Conservation (phyloP, 1,140 invertebrate genomes). For the Drosophila trapezifrons region DNA sequence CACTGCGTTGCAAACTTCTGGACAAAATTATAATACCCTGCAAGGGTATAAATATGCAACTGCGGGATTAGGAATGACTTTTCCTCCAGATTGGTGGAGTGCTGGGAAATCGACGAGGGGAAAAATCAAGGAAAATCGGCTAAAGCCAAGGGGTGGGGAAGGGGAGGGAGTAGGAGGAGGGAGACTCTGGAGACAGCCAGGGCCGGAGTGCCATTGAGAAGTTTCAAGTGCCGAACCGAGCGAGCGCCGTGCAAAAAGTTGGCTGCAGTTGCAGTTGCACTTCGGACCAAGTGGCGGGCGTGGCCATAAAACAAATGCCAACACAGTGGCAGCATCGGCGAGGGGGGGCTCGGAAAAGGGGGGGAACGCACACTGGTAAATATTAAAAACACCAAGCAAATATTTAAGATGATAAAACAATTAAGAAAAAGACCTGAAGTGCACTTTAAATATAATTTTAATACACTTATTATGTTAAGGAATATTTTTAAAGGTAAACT, state of each 20-base stretch:
- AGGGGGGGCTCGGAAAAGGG: neutral
- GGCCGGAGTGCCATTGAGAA: slow-evolving; percentile 74
- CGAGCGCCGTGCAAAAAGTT: slow-evolving; percentile 70
- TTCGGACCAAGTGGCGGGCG: slow-evolving; percentile 71
- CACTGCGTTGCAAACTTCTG: too few species aligned
- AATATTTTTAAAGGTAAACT: too few species aligned
- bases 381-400: too few species aligned
- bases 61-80: slow-evolving; percentile 60
- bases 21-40: too few species aligned
- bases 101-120: neutral
- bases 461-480: too few species aligned
- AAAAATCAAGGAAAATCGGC: slow-evolving; percentile 9
- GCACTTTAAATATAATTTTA: neutral
- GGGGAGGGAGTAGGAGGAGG: neutral
- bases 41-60: slow-evolving; percentile 70
- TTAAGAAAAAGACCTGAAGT: neutral
- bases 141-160: neutral
- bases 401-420: too few species aligned
- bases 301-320: slow-evolving; percentile 74
- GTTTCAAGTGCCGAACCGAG: slow-evolving; percentile 64
- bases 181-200: slow-evolving; percentile 38
- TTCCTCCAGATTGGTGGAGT: slow-evolving; percentile 2
- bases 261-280: slow-evolving; percentile 78
- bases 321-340: slow-evolving; percentile 24
- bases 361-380: slow-evolving; percentile 2